These are phyloP conservation scores for Taenaris catops DNA, from an alignment of 2,888 invertebrate genomes.

Conservation along the genomic window DNA sequence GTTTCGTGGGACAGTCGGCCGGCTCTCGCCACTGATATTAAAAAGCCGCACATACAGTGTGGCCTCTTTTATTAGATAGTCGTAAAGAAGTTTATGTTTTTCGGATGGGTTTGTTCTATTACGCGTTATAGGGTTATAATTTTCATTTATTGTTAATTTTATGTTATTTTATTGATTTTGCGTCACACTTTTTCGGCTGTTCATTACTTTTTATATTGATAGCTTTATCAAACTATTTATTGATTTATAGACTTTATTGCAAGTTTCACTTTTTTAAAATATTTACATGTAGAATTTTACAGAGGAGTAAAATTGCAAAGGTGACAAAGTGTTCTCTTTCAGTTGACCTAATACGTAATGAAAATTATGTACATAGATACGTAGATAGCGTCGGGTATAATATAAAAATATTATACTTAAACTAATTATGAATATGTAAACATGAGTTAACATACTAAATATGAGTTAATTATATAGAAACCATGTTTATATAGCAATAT, in stretches of 20 bases:
- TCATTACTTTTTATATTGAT: conserved; percentile 1
- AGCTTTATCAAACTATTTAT: not conserved
- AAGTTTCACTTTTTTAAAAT: too few species aligned
- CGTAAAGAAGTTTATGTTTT: conserved; percentile 59
- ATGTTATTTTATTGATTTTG: conserved; percentile 11
- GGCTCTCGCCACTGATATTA: conserved; percentile 71
- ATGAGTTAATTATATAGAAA: too few species aligned
- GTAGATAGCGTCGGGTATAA: too few species aligned
- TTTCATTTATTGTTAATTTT: conserved; percentile 21
- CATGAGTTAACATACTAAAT: too few species aligned
- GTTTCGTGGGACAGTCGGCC: conserved; percentile 74
- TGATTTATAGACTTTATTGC: not conserved
- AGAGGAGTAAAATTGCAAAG: too few species aligned
- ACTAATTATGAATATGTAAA: too few species aligned
- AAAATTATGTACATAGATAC: too few species aligned
- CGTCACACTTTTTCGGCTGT: not conserved
- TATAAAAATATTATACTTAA: too few species aligned
- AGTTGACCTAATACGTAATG: too few species aligned
- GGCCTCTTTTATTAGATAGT: conserved; percentile 66
- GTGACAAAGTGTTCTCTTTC: too few species aligned
- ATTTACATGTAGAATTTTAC: too few species aligned
- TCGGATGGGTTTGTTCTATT: conserved; percentile 28
- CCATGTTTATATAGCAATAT: too few species aligned
- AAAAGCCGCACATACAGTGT: conserved; percentile 62
- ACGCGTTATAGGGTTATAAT: conserved; percentile 17